Percentiles rank a stretch among this genome's conserved stretches.
phyloP scores from a whole-genome alignment of 2,797 vertebrate species.

The Alca torda region DNA sequence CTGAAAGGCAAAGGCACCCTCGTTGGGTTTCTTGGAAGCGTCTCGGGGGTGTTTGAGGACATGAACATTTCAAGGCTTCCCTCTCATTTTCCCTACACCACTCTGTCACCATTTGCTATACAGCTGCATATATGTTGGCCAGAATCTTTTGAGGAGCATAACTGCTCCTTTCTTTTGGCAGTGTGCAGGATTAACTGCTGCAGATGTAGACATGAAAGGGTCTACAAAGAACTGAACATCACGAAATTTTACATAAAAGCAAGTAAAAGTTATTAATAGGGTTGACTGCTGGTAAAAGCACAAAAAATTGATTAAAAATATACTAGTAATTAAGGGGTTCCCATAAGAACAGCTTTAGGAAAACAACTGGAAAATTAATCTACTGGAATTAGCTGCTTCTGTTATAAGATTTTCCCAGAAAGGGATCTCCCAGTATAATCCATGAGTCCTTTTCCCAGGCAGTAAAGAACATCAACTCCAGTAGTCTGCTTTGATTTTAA shows the following conservation, averaged over 20 bases:
- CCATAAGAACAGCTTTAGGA: not conserved
- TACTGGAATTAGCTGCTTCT: conserved; percentile 34
- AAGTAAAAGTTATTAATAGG: conserved; percentile 9
- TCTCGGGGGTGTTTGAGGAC: not conserved
- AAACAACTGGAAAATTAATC: conserved; percentile 40
- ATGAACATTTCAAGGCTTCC: not conserved
- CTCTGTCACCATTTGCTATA: not conserved
- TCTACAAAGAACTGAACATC: not conserved
- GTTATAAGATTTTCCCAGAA: conserved; percentile 38
- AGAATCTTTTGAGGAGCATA: not conserved
- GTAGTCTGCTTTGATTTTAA: not conserved
- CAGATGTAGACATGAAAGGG: not conserved
- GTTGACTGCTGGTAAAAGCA: not conserved
- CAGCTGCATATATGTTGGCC: not conserved
- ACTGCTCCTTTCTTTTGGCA: not conserved
- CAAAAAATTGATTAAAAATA: conserved; percentile 16
- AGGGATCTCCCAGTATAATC: not conserved
- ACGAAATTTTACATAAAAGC: not conserved
- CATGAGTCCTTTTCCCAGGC: not conserved
- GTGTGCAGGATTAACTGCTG: not conserved
- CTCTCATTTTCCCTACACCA: not conserved
- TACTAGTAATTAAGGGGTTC: not conserved
- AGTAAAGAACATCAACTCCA: not conserved
- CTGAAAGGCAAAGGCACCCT: not conserved
- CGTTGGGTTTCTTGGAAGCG: not conserved